Percentiles rank a stretch among this genome's conserved stretches.
Evolutionary conservation across 2,888 invertebrate species (phyloP).

Genomic region (Cerastis leucographa): DNA sequence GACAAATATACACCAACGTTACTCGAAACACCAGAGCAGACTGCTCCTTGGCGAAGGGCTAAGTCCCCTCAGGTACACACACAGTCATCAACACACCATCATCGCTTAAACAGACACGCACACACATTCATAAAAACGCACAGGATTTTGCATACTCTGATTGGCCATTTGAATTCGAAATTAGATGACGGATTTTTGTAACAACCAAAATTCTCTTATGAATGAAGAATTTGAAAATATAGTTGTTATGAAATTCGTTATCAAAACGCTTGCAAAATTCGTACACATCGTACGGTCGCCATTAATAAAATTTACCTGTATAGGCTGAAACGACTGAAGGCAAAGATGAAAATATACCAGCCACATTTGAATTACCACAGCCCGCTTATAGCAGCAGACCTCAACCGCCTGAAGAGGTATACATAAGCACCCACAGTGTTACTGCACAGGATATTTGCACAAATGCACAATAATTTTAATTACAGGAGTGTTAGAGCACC

Average conservation of each 20-base stretch:
- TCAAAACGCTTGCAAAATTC: constrained; percentile 62
- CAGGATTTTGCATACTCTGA: constrained; percentile 60
- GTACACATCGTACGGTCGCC: constrained; percentile 82
- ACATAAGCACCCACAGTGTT: constrained; percentile 73
- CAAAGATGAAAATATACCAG: constrained; percentile 79
- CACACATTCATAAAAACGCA: constrained; percentile 62
- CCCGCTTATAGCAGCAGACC: constrained; percentile 82
- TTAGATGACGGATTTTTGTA: constrained; percentile 49
- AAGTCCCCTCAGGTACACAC: constrained; percentile 85
- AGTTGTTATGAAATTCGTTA: constrained; percentile 51
- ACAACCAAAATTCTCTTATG: constrained; percentile 20
- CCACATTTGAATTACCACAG: constrained; percentile 84
- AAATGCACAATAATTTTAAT: constrained; percentile 69
- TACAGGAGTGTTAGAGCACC: constrained; percentile 69
- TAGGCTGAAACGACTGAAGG: constrained; percentile 85
- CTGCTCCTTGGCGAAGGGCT: constrained; percentile 83
- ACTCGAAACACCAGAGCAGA: constrained; percentile 79
- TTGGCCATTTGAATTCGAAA: constrained; percentile 51
- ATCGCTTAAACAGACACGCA: constrained; percentile 66
- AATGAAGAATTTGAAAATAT: constrained; percentile 12
- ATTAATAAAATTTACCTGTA: constrained; percentile 83
- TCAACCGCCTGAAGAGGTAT: constrained; percentile 85
- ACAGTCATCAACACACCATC: constrained; percentile 51
- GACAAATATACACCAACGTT: constrained; percentile 86
- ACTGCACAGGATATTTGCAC: constrained; percentile 69